Percentiles rank a stretch among this genome's conserved stretches.
Evolutionary conservation across 1,140 invertebrate genomes (phyloP).

Genomic region (Pantala flavescens): DNA sequence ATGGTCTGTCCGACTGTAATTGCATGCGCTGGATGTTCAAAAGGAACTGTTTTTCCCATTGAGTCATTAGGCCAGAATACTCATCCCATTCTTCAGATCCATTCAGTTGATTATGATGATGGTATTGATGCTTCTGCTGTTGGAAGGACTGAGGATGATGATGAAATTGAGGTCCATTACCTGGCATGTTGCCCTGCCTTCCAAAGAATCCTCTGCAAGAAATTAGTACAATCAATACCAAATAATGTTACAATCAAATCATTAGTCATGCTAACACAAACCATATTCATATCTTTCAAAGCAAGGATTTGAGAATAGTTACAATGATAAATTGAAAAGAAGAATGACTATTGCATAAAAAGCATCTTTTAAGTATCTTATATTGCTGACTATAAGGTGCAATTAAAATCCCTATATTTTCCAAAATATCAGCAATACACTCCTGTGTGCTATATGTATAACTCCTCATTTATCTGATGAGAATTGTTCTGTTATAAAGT

Average conservation of each 20-base stretch:
- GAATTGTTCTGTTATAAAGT: too few relatives aligned
- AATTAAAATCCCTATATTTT: too few relatives aligned
- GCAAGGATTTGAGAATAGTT: too few relatives aligned
- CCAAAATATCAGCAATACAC: too few relatives aligned
- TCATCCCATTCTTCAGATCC: background rate
- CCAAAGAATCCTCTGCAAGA: background rate
- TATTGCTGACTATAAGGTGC: too few relatives aligned
- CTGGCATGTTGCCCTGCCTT: background rate
- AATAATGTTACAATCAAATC: background rate
- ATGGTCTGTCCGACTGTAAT: slow-evolving; percentile 72
- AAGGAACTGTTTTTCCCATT: slow-evolving; percentile 84
- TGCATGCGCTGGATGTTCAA: slow-evolving; percentile 86
- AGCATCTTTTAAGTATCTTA: too few relatives aligned
- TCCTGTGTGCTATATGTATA: too few relatives aligned
- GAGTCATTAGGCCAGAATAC: slow-evolving; percentile 82
- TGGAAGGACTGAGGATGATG: background rate
- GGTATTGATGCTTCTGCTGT: background rate
- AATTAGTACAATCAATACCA: background rate
- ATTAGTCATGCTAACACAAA: too few relatives aligned
- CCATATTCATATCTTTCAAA: too few relatives aligned
- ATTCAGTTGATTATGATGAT: background rate
- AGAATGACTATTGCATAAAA: too few relatives aligned
- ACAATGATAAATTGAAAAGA: too few relatives aligned
- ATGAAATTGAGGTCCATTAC: background rate
- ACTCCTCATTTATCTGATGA: too few relatives aligned